Evolutionary conservation across 2,797 vertebrate species (phyloP), one percentile per base, ranked within the genome.

Genomic region (Lutjanus campechanus): DNA sequence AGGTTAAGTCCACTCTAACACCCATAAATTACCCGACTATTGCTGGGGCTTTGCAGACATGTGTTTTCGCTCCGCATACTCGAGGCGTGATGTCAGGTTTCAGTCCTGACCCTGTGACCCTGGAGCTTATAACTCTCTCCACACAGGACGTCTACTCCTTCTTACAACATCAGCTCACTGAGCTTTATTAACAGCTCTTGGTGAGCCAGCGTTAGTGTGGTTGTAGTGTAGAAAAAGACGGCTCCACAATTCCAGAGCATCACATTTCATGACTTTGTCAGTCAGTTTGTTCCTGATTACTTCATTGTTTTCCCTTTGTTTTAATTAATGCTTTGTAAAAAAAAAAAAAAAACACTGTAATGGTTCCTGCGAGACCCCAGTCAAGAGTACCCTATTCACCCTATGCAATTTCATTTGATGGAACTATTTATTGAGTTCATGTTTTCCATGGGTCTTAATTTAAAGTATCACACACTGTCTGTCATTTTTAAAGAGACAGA

Each of bases 21-120:
- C 50, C 50, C 36, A 85, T 88, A 85, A 91, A 89, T 90, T 74
- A 87, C n/a, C 11, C 20, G 5, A 86, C 79, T 88, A 88, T 89
- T 88, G 82, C 85, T 0, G 46, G 68, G 67, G 61, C 62, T 85
- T 66, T 59, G 64, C 67, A 55, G 76, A 76, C 88, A 86, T 85
- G 71, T 90, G 90, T 89, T 93, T 92, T 83, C 69, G 53, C 82
- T 83, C 67, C 40, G 76, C 88, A 89, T 93, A 77, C 85, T 88
- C 13, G 0, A 87, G 86, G 81, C 25, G 62, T 94, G 92, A 94
- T 89, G 93, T 94, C 93, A 94, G 76, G 47, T 70, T 91, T 86
- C 77, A 85, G 77, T 68, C 11, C 5, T 90, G 90, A 92, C 90
- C 93, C 71, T 0, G 11, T 86, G 92, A 93, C 92, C 91, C 83